These are phyloP conservation scores for Hermodice carunculata DNA, from an alignment of 2,888 invertebrate genomes.

Conservation along the genomic window DNA sequence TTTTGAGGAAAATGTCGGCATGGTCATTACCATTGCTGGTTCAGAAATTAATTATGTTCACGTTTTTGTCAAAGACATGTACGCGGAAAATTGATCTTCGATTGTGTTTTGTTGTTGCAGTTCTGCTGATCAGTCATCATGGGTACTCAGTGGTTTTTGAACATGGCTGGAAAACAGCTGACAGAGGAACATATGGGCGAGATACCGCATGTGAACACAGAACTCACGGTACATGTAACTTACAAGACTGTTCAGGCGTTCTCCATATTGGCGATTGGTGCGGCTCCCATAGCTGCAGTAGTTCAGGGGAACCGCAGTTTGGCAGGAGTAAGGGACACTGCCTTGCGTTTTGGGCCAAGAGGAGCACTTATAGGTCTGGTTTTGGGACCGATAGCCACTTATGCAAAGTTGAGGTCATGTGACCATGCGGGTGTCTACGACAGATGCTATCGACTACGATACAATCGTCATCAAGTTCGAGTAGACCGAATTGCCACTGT, in stretches of 20 bases:
- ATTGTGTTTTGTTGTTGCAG: too few species aligned
- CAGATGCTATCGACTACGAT: conserved; percentile 40
- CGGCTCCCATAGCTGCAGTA: conserved; percentile 26
- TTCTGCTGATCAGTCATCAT: too few species aligned
- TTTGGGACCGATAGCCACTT: conserved; percentile 32
- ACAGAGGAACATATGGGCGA: conserved; percentile 76
- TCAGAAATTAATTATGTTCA: too few species aligned
- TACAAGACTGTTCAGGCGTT: conserved; percentile 39
- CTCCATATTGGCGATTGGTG: too few species aligned
- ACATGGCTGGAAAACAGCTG: conserved; percentile 63
- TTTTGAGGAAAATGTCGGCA: too few species aligned
- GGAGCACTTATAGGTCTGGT: too few species aligned
- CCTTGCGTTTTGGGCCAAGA: too few species aligned
- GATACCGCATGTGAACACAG: conserved; percentile 38
- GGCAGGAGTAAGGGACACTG: too few species aligned
- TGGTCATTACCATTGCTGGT: too few species aligned
- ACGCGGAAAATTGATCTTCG: too few species aligned
- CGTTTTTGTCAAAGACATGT: too few species aligned
- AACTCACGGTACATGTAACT: conserved; percentile 40
- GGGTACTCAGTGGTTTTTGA: conserved; percentile 4
- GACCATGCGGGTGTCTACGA: conserved; percentile 30
- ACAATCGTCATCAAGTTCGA: conserved; percentile 40
- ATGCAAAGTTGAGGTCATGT: not conserved
- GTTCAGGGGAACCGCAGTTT: too few species aligned
- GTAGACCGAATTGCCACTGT: conserved; percentile 36